phyloP scores from a whole-genome alignment of 1,140 invertebrate genomes.

The Ceratosolen solmsi region DNA sequence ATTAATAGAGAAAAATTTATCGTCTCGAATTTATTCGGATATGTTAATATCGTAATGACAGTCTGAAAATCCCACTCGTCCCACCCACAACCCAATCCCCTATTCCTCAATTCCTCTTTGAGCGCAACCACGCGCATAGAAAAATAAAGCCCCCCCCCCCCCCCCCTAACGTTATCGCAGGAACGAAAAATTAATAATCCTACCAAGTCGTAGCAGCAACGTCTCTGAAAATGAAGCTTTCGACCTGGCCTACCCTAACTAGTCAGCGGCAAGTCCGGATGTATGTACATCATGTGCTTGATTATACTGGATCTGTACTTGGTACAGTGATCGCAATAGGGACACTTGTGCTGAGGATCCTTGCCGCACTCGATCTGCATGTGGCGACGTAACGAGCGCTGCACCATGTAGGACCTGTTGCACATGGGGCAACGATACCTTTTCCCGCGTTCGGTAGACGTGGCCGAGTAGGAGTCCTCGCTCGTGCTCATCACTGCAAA shows the following conservation, averaged over 20 bases:
- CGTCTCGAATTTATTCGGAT: no score
- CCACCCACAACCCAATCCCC: no score
- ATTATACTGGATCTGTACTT: slow-evolving; percentile 78
- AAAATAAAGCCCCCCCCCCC: no score
- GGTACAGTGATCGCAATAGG: slow-evolving; percentile 71
- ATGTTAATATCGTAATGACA: no score
- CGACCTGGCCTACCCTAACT: background rate
- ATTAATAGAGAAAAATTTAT: no score
- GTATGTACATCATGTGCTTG: slow-evolving; percentile 65
- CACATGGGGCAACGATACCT: slow-evolving; percentile 76
- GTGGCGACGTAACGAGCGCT: slow-evolving; percentile 75
- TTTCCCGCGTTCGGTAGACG: slow-evolving; percentile 48
- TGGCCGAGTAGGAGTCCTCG: slow-evolving; percentile 63
- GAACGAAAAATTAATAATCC: no score
- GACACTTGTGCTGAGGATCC: slow-evolving; percentile 73
- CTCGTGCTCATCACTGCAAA: slow-evolving; percentile 73
- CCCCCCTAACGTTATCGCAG: no score
- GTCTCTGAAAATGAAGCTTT: no score
- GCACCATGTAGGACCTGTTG: slow-evolving; percentile 75
- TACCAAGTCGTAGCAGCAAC: no score
- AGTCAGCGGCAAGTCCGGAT: slow-evolving; percentile 54
- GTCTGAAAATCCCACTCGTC: no score
- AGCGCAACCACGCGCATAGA: no score
- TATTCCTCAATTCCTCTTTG: no score
- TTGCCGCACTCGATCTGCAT: slow-evolving; percentile 79